Base-by-base conservation (phyloP, 1,140 invertebrate genomes). In the Tribolium madens region DNA sequence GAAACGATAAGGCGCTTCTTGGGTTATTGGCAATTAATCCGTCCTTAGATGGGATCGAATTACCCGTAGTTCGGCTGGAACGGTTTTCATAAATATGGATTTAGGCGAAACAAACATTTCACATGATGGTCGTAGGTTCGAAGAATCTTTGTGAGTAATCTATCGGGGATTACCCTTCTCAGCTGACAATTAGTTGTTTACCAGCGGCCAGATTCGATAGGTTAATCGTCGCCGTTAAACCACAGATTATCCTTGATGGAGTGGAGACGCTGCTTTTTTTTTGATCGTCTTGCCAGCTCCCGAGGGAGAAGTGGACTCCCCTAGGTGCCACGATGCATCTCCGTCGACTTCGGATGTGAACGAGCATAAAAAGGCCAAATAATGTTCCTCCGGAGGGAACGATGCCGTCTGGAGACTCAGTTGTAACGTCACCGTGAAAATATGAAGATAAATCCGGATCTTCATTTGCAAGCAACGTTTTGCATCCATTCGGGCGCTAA, bases 171-270 rank as follows among this genome's bases (percentile, higher is more conserved):
- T 75, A 75, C 73, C 73, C 53, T 75, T 47, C 73, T 75, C 52
- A 75, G 64, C 73, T 75, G 73, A 75, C 73, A 75, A 75, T 75
- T 75, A 75, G 73, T 75, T 75, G 73, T 75, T 75, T 75, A 60
- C 73, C 53, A 75, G 18, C 50, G 73, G 73, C 26, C 52, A 60
- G 73, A 68, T 60, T 64, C 73, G 52, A 75, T 75, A 64, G 72
- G 52, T 64, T 75, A 75, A 57, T 75, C 73, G 73, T 12, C 31
- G 15, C 12, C 21, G 31, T 21, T 36, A 53, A 36, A 36, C 72
- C 72, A 10, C 72, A 64, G 73, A 75, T 75, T 60, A 75, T 42
- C 26, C n/a, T 15, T 47, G 73, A 60, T 75, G 9, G 52, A 75
- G 15, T 60, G 52, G 33, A 10, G 42, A 14, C 68, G 14, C 2